A percentile compares a stretch with the other conserved stretches of the same genome.
phyloP scores from a whole-genome alignment of 2,888 invertebrate species.

The Apamea epomidion region DNA sequence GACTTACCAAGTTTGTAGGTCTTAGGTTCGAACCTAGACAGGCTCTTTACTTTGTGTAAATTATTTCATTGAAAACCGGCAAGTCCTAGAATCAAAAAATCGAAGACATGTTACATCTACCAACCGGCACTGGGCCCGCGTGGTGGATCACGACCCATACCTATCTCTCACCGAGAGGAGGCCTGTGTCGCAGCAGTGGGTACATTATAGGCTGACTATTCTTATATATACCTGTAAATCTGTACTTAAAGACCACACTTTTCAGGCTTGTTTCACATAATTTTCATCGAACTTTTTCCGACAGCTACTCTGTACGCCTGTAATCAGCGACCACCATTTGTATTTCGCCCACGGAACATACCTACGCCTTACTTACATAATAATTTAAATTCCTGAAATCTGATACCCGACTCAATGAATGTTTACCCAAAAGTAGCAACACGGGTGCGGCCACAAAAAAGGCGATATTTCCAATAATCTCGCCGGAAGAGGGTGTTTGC shows the following conservation, averaged over 20 bases:
- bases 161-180: no score
- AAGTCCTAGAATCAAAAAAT: neutral
- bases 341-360: neutral
- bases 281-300: neutral
- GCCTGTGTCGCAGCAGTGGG: neutral
- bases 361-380: neutral
- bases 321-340: neutral
- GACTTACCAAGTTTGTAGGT: neutral
- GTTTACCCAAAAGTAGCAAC: conserved; percentile 76
- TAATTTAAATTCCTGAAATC: conserved; percentile 16
- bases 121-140: neutral
- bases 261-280: neutral
- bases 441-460: conserved; percentile 80
- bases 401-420: conserved; percentile 37
- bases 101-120: neutral
- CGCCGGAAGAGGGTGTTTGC: conserved; percentile 87
- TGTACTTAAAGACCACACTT: neutral
- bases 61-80: no score
- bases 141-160: neutral
- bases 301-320: neutral
- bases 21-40: neutral
- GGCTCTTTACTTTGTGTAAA: neutral
- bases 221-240: neutral
- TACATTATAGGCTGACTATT: neutral
- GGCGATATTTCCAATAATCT: conserved; percentile 85